phyloP scores from a whole-genome alignment of 92 coral and sea anemone species.

The Palythoa grandis region DNA sequence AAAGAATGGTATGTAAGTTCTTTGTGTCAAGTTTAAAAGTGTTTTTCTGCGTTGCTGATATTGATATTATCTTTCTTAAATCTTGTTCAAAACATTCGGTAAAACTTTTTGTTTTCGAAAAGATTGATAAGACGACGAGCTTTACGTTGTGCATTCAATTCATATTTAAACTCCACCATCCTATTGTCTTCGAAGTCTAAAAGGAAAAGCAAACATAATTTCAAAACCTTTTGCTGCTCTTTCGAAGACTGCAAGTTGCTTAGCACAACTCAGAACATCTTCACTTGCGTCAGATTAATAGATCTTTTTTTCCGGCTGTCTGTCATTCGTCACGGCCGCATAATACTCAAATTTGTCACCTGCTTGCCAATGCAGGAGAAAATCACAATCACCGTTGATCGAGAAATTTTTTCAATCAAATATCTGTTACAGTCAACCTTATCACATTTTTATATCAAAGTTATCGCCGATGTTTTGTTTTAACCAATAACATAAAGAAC shows the following conservation, averaged over 20 bases:
- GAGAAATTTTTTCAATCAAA: not conserved
- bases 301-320: conserved; percentile 7
- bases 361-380: not conserved
- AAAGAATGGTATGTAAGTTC: not conserved
- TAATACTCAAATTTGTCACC: conserved; percentile 13
- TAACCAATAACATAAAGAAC: not conserved
- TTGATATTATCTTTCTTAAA: not conserved
- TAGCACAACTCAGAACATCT: not conserved
- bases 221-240: not conserved
- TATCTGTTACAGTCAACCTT: not conserved
- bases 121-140: not conserved
- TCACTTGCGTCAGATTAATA: conserved; percentile 9
- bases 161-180: not conserved
- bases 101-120: not conserved
- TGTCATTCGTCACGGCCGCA: not conserved
- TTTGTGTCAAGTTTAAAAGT: not conserved
- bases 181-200: not conserved
- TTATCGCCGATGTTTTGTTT: not conserved
- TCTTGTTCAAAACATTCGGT: not conserved
- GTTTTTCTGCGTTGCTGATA: not conserved
- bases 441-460: conserved; percentile 5
- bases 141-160: not conserved
- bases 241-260: not conserved
- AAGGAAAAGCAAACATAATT: not conserved
- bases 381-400: not conserved